These are phyloP conservation scores for Tachyglossus aculeatus DNA, from an alignment of 2,797 vertebrate genomes.

Conservation along the genomic window DNA sequence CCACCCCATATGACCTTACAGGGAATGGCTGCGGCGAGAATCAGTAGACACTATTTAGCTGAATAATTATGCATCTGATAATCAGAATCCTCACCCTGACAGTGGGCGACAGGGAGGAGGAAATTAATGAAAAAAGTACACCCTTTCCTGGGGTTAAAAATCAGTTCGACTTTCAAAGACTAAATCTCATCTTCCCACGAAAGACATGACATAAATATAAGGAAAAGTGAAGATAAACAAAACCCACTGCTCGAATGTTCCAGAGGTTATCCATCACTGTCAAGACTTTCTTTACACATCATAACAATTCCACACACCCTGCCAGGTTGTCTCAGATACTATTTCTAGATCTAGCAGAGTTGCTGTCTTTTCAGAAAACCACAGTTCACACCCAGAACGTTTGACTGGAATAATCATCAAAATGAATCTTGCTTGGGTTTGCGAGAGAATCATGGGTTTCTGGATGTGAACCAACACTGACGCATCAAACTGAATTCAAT, in stretches of 20 bases:
- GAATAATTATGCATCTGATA: slow-evolving; percentile 54
- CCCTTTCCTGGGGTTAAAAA: slow-evolving; percentile 57
- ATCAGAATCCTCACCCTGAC: background rate
- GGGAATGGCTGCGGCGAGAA: no score
- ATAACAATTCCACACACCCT: slow-evolving; percentile 32
- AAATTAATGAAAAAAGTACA: slow-evolving; percentile 30
- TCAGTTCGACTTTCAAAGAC: slow-evolving; percentile 49
- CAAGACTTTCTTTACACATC: slow-evolving; percentile 61
- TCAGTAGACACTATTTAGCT: slow-evolving; percentile 22
- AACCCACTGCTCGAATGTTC: slow-evolving; percentile 51
- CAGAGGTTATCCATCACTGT: slow-evolving; percentile 68
- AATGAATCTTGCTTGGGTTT: slow-evolving; percentile 33
- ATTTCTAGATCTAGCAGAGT: slow-evolving; percentile 31
- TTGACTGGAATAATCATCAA: slow-evolving; percentile 28
- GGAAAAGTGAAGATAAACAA: slow-evolving; percentile 64
- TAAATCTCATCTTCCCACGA: slow-evolving; percentile 53
- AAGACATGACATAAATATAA: slow-evolving; percentile 59
- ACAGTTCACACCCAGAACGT: slow-evolving; percentile 13
- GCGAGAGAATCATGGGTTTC: slow-evolving; percentile 32
- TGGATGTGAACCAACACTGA: no score
- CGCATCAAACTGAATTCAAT: slow-evolving; percentile 1
- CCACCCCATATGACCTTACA: no score
- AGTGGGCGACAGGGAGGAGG: background rate
- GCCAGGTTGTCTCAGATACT: slow-evolving; percentile 44
- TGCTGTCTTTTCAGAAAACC: slow-evolving; percentile 28